These are phyloP conservation scores for Lanius collurio DNA, from an alignment of 2,113 vertebrate species.

Conservation along the genomic window DNA sequence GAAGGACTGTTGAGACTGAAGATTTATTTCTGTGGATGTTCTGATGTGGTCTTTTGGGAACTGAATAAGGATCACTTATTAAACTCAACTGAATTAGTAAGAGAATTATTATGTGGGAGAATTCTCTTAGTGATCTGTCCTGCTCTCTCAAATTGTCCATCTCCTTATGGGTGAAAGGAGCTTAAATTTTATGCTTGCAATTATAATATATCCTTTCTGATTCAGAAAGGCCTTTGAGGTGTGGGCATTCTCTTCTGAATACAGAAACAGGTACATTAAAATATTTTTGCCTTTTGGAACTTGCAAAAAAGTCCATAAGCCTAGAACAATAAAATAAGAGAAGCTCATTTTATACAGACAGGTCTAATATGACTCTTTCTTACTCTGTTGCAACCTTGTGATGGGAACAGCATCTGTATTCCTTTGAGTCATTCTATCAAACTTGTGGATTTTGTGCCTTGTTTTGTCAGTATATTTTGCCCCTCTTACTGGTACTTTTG, in stretches of 20 bases:
- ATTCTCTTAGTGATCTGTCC: conserved; percentile 24
- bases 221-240: conserved; percentile 46
- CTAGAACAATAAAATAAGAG: background rate
- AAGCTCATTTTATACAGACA: background rate
- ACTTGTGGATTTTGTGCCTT: background rate
- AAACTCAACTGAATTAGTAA: conserved; percentile 53
- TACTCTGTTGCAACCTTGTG: background rate
- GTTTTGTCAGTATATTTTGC: background rate
- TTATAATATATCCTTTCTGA: conserved; percentile 47
- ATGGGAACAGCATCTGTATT: background rate
- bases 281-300: conserved; percentile 1
- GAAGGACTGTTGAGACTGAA: background rate
- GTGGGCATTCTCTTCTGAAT: conserved; percentile 42
- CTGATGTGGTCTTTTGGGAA: conserved; percentile 18
- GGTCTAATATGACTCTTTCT: background rate
- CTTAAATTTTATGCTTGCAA: conserved; percentile 48
- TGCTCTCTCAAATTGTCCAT: conserved; percentile 30
- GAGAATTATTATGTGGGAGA: conserved; percentile 25
- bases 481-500: background rate
- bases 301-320: background rate
- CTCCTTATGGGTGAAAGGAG: conserved; percentile 40
- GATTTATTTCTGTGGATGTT: conserved; percentile 45
- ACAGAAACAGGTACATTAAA: conserved; percentile 22
- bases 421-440: conserved; percentile 20
- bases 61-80: conserved; percentile 8